Percentiles rank a stretch among this genome's conserved stretches.
phyloP scores from a whole-genome alignment of 2,797 vertebrate genomes.

The Arremon brunneinucha region DNA sequence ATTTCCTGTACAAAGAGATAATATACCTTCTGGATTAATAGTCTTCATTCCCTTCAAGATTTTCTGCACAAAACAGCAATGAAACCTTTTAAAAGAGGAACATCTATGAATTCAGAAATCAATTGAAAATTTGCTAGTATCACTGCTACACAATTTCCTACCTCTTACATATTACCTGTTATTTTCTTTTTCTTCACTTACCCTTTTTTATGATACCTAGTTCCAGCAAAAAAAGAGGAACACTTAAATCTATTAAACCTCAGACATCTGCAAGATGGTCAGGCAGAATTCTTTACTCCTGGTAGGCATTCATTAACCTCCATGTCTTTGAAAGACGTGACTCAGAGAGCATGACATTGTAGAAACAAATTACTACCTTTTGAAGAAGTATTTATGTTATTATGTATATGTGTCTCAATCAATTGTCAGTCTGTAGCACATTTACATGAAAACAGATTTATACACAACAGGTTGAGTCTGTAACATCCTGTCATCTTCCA shows the following conservation, averaged over 20 bases:
- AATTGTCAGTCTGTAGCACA: not conserved
- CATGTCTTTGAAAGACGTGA: not conserved
- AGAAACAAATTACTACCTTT: not conserved
- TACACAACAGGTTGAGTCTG: not conserved
- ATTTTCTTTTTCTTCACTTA: not conserved
- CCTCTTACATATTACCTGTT: not conserved
- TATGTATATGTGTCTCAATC: not conserved
- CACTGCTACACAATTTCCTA: not conserved
- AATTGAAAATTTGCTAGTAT: not conserved
- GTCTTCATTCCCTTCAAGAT: not conserved
- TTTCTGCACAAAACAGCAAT: not conserved
- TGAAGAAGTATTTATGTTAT: not conserved
- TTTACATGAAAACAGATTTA: not conserved
- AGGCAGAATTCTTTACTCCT: not conserved
- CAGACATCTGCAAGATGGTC: not conserved
- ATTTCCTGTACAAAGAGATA: not conserved
- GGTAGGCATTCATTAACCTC: not conserved
- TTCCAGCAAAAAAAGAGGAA: not conserved
- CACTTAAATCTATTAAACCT: not conserved
- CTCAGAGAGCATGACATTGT: not conserved
- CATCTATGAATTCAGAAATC: not conserved
- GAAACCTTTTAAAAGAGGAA: conserved; percentile 1
- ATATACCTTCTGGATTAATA: not conserved
- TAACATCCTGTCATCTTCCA: not conserved
- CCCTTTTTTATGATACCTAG: not conserved